Conservation (phyloP, 2,888 invertebrate species). For the Lasioglossum villosulum region DNA sequence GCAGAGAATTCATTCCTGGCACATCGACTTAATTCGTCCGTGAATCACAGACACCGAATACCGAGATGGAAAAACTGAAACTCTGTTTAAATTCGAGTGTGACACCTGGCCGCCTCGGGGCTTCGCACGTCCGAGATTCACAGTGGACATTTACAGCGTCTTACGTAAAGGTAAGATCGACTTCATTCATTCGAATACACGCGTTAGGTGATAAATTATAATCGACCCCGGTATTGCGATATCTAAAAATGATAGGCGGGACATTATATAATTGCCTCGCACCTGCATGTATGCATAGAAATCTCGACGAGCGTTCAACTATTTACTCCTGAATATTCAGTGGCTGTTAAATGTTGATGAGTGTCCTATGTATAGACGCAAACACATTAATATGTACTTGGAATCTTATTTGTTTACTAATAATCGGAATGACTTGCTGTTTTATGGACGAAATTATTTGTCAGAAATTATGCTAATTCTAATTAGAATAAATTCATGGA, state of each 20-base stretch:
- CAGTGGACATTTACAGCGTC: neutral
- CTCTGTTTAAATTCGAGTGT: slow-evolving; percentile 37
- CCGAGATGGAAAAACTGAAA: slow-evolving; percentile 18
- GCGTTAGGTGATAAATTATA: slow-evolving; percentile 49
- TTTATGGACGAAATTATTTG: neutral
- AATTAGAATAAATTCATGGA: too few relatives aligned
- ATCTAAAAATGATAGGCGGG: slow-evolving; percentile 36
- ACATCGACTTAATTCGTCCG: neutral
- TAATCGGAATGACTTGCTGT: neutral
- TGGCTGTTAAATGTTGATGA: neutral
- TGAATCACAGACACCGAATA: neutral
- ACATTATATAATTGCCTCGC: slow-evolving; percentile 33
- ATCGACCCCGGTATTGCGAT: slow-evolving; percentile 33
- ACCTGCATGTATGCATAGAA: neutral
- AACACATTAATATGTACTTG: neutral
- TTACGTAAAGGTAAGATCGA: slow-evolving; percentile 58
- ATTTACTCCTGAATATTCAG: neutral
- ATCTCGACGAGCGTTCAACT: neutral
- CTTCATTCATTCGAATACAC: slow-evolving; percentile 35
- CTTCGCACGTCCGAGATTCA: slow-evolving; percentile 28
- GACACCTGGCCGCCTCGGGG: slow-evolving; percentile 20
- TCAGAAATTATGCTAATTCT: neutral
- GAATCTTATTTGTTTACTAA: neutral
- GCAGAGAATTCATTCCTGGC: neutral
- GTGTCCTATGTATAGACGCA: too few relatives aligned